Percentiles rank a stretch among this genome's conserved stretches.
These are phyloP conservation scores for Scortum barcoo DNA, from an alignment of 2,113 vertebrate genomes.

Conservation along the genomic window DNA sequence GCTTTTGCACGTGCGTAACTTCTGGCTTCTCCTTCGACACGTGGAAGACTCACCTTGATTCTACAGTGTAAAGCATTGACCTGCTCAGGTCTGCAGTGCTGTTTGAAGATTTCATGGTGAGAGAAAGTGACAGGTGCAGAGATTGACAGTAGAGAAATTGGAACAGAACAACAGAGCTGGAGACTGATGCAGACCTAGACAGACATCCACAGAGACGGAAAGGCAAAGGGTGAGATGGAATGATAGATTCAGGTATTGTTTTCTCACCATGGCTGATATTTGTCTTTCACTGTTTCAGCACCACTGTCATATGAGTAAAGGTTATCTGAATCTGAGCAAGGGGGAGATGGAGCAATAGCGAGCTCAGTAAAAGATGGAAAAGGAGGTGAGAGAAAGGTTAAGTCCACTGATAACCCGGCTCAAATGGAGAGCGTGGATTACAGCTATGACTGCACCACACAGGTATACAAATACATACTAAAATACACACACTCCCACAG, in stretches of 20 bases:
- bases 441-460: conserved; percentile 5
- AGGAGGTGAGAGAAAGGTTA: conserved; percentile 64
- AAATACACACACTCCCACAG: conserved; percentile 4
- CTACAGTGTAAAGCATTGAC: conserved; percentile 20
- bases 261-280: conserved; percentile 64
- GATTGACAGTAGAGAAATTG: conserved; percentile 45
- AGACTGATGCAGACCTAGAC: conserved; percentile 24
- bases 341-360: conserved; percentile 35
- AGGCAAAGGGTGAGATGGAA: conserved; percentile 40
- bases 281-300: conserved; percentile 69
- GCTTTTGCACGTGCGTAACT: conserved; percentile 2
- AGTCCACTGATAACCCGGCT: conserved; percentile 35
- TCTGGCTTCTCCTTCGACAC: conserved; percentile 24
- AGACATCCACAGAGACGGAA: conserved; percentile 21
- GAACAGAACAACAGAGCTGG: conserved; percentile 17
- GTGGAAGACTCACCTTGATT: conserved; percentile 55
- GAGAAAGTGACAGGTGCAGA: conserved; percentile 16
- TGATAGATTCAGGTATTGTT: conserved; percentile 54
- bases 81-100: conserved; percentile 22
- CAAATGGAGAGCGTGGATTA: conserved; percentile 41
- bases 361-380: conserved; percentile 41
- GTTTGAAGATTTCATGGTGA: conserved; percentile 51
- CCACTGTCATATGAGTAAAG: conserved; percentile 64
- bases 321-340: conserved; percentile 62
- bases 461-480: background rate